phyloP scores from a whole-genome alignment of 2,797 vertebrate species.

The Parauchenoglanis ngamensis region DNA sequence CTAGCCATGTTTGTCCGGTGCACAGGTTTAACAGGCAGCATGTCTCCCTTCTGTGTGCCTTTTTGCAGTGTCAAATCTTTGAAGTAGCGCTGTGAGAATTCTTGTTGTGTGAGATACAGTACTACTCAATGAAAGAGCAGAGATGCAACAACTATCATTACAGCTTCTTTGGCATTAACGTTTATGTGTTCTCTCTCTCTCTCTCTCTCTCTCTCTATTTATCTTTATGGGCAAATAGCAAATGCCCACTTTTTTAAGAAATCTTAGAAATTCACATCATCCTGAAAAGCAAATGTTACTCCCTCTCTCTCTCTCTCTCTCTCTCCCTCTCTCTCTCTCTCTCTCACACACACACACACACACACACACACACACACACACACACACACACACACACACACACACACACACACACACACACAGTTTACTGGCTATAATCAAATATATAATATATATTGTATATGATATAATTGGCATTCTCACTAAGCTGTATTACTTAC shows the following conservation, averaged over 20 bases:
- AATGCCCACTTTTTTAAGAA: constrained; percentile 36
- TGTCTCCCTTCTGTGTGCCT: background rate
- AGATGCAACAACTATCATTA: constrained; percentile 74
- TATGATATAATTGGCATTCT: no score
- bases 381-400: background rate
- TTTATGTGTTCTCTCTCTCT: constrained; percentile 36
- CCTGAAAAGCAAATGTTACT: background rate
- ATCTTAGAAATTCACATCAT: background rate
- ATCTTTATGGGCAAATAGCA: constrained; percentile 47
- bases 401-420: background rate
- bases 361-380: background rate
- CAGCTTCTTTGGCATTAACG: constrained; percentile 52
- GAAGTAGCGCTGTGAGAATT: constrained; percentile 74
- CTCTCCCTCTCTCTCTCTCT: no score
- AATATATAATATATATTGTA: no score
- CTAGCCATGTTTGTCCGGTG: constrained; percentile 14
- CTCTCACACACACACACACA: background rate
- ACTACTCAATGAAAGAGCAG: constrained; percentile 77
- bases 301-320: no score
- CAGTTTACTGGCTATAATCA: background rate
- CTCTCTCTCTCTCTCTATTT: constrained; percentile 43
- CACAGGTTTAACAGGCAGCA: constrained; percentile 4
- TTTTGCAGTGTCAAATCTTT: constrained; percentile 71
- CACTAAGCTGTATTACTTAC: no score
- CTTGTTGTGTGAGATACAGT: constrained; percentile 77